A percentile compares a stretch with the other conserved stretches of the same genome.
Conservation (phyloP, 2,113 vertebrate species). For the Pseudopipra pipra region DNA sequence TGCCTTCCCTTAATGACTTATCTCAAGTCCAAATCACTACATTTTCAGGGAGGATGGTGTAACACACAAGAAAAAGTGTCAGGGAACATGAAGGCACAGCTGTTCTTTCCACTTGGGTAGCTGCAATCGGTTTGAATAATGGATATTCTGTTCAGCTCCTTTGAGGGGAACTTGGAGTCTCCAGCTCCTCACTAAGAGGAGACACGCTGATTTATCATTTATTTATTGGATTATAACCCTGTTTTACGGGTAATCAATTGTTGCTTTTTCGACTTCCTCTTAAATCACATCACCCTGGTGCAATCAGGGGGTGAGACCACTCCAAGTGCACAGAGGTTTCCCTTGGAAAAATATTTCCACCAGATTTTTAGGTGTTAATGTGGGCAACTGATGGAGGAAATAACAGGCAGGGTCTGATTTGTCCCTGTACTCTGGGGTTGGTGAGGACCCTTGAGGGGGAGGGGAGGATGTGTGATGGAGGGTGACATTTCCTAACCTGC, state of each 20-base stretch:
- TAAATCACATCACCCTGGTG: background rate
- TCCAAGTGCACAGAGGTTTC: background rate
- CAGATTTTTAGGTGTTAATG: background rate
- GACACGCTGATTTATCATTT: conserved; percentile 44
- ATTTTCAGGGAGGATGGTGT: background rate
- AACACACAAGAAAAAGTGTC: background rate
- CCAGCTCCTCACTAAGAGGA: background rate
- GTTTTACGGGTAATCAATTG: conserved; percentile 34
- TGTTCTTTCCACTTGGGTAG: conserved; percentile 49
- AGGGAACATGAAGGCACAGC: conserved; percentile 30
- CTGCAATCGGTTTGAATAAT: background rate
- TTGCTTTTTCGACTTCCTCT: background rate
- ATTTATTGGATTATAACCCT: conserved; percentile 48
- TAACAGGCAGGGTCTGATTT: background rate
- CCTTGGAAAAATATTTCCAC: background rate
- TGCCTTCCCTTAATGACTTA: background rate
- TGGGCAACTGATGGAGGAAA: background rate
- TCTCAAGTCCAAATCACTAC: background rate
- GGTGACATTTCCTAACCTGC: background rate
- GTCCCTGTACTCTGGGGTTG: fast-evolving
- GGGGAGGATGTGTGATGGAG: background rate
- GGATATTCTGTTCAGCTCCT: conserved; percentile 33
- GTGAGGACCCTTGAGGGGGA: fast-evolving
- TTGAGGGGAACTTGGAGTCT: background rate
- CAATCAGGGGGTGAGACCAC: background rate